Evolutionary conservation across 2,888 invertebrate genomes (phyloP).

Genomic region (Agapostemon virescens): DNA sequence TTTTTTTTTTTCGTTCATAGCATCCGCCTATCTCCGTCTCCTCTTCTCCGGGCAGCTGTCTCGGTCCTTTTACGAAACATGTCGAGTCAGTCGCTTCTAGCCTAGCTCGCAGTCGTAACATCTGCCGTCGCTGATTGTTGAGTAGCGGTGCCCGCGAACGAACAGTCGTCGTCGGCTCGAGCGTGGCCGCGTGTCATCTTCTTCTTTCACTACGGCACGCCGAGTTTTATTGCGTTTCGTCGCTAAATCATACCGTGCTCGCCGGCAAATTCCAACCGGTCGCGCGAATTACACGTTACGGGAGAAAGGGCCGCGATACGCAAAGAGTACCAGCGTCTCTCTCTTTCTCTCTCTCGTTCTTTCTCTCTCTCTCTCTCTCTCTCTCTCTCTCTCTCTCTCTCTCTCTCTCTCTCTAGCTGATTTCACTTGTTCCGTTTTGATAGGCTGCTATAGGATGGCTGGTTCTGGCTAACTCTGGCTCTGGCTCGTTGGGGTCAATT

Average conservation of each 20-base stretch:
- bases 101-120: slow-evolving; percentile 70
- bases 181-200: slow-evolving; percentile 60
- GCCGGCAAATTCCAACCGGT: slow-evolving; percentile 63
- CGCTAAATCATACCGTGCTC: slow-evolving; percentile 68
- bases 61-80: slow-evolving; percentile 64
- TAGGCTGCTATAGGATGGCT: slow-evolving; percentile 3
- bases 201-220: slow-evolving; percentile 15
- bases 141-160: slow-evolving; percentile 59
- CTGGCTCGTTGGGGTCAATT: slow-evolving; percentile 35
- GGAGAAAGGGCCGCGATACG: slow-evolving; percentile 19
- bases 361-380: background rate
- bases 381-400: background rate
- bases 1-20: no score
- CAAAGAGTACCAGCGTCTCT: background rate
- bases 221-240: slow-evolving; percentile 71
- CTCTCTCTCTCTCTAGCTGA: slow-evolving; percentile 17
- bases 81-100: slow-evolving; percentile 74
- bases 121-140: slow-evolving; percentile 66
- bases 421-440: slow-evolving; percentile 43
- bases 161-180: slow-evolving; percentile 38
- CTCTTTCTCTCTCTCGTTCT: no score
- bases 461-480: background rate
- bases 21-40: background rate
- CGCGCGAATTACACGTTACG: slow-evolving; percentile 44
- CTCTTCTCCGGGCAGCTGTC: background rate